Percentiles rank a stretch among this genome's conserved stretches.
Conservation (phyloP, 2,888 invertebrate species). For the Sipha maydis region DNA sequence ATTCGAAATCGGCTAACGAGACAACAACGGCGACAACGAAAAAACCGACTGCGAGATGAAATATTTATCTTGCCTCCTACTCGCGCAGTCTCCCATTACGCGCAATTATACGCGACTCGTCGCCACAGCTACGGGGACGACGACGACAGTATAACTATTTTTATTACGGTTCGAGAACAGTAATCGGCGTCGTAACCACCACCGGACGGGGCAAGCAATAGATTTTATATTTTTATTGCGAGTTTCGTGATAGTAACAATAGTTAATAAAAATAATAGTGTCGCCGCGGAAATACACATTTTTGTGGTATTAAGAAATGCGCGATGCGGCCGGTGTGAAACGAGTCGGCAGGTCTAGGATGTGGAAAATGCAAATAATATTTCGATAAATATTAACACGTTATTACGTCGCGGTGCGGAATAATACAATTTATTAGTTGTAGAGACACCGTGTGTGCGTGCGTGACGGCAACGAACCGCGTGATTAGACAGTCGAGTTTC, state of each 20-base stretch:
- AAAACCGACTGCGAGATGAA: conserved; percentile 31
- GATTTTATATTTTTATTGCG: not conserved
- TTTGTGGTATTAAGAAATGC: not conserved
- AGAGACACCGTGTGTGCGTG: not conserved
- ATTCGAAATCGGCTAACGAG: conserved; percentile 54
- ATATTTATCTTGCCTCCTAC: conserved; percentile 23
- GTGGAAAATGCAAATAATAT: not conserved
- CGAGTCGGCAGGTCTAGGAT: too few relatives aligned
- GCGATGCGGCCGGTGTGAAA: too few relatives aligned
- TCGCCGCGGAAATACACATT: not conserved
- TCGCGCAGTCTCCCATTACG: not conserved
- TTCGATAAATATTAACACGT: not conserved
- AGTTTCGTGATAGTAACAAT: not conserved
- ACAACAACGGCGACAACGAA: conserved; percentile 45
- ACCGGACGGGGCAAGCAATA: not conserved
- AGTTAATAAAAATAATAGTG: not conserved
- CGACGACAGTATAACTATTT: not conserved
- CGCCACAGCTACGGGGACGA: not conserved
- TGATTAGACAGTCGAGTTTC: conserved; percentile 32
- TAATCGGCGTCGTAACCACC: not conserved
- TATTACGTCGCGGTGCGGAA: not conserved
- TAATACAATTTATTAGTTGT: not conserved
- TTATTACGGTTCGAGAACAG: not conserved
- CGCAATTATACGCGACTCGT: conserved; percentile 13
- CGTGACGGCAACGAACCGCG: not conserved